Evolutionary conservation across 2,888 invertebrate species (phyloP), one percentile per base, ranked within the genome.

Genomic region (Liodrosophila aerea): DNA sequence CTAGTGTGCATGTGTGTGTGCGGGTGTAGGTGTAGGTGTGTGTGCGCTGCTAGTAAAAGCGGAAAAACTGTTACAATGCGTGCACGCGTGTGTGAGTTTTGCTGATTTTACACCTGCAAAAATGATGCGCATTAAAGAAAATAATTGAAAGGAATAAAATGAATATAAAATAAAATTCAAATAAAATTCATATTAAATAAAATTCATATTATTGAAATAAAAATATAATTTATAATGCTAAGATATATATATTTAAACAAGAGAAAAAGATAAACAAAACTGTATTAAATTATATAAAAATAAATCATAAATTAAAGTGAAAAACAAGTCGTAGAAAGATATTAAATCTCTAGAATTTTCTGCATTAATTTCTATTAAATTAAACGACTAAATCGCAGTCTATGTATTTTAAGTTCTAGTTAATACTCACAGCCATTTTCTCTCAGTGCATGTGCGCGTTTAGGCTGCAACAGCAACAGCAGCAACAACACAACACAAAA

Each of bases 61-160:
- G 71, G 64, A 74, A 74, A 71, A 74, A 74, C 64, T 74, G 66
- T 62, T 74, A 70, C 64, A 65, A 70, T 57, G 52, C 51, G 41
- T 40, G 39, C 44, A 46, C n/a, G 9, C 12, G 27, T 49, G 37
- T 29, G 11, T 31, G 29, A 41, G 46, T 36, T n/a, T 30, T 27
- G 31, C 56, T 41, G 50, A 41, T 46, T 34, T 11, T 67, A 31
- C 67, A 75, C 75, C 72, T 41, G 16, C 50, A 40, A 43, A 16
- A 31, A 40, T 40, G 40, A 3, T 5, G 12, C 11, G 7, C 15
- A n/a, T n/a, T n/a, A n/a, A 29, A 43, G n/a, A 2, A n/a, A 34
- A 41, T 13, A 2, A 9, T 12, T 18, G 4, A 46, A 13, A 9
- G 7, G 1, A 12, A 8, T 2, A 12, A 11, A n/a, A n/a, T n/a